phyloP scores from a whole-genome alignment of 2,888 invertebrate genomes.

The Eubasilissa splendida region DNA sequence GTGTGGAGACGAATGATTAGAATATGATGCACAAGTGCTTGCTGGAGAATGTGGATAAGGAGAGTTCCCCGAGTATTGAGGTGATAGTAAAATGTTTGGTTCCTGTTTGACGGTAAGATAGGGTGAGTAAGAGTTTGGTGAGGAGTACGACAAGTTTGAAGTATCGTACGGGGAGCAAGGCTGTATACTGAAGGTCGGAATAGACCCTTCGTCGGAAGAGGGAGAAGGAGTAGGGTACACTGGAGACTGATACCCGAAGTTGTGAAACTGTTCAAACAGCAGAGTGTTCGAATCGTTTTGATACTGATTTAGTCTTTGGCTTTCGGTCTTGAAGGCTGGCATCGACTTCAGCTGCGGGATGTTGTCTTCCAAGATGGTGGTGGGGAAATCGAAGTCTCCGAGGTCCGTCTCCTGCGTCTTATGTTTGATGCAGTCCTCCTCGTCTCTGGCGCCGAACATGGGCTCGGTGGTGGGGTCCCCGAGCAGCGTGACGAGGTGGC shows the following conservation, averaged over 20 bases:
- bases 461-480: slow-evolving; percentile 70
- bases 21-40: slow-evolving; percentile 73
- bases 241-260: slow-evolving; percentile 67
- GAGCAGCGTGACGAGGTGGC: slow-evolving; percentile 68
- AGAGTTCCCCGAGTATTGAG: slow-evolving; percentile 66
- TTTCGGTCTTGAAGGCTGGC: slow-evolving; percentile 63
- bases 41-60: slow-evolving; percentile 74
- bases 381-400: slow-evolving; percentile 70
- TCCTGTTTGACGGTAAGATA: slow-evolving; percentile 69
- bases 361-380: slow-evolving; percentile 63
- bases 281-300: slow-evolving; percentile 63
- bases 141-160: slow-evolving; percentile 63
- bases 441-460: slow-evolving; percentile 56
- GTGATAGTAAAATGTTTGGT: slow-evolving; percentile 70
- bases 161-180: slow-evolving; percentile 73
- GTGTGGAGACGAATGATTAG: slow-evolving; percentile 72
- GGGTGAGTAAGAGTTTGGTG: slow-evolving; percentile 60
- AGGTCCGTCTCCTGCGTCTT: slow-evolving; percentile 53
- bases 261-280: slow-evolving; percentile 70
- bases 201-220: slow-evolving; percentile 72
- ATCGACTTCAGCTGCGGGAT: slow-evolving; percentile 63
- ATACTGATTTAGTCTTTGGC: slow-evolving; percentile 62
- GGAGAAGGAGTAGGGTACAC: slow-evolving; percentile 70
- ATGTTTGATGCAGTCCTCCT: slow-evolving; percentile 54
- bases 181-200: slow-evolving; percentile 74